phyloP scores from a whole-genome alignment of 1,140 invertebrate genomes.

The Drosophila athabasca region DNA sequence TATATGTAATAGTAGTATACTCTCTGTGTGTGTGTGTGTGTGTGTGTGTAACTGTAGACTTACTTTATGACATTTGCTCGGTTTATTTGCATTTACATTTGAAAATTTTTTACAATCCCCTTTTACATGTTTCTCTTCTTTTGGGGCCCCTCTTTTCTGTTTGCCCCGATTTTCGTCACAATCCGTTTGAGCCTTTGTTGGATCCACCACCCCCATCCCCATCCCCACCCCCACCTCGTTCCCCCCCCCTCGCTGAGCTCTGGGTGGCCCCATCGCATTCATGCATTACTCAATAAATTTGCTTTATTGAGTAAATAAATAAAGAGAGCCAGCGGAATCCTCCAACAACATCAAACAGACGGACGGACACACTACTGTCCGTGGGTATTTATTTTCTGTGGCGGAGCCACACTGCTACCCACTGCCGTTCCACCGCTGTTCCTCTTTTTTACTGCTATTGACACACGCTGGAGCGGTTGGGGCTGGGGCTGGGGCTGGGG shows the following conservation, averaged over 20 bases:
- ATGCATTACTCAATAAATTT: conserved; percentile 78
- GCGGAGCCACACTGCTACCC: not conserved
- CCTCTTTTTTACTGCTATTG: not conserved
- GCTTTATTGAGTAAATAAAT: conserved; percentile 81
- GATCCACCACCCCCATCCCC: not conserved
- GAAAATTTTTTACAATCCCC: conserved; percentile 50
- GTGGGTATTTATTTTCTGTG: conserved; percentile 43
- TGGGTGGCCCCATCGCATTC: conserved; percentile 4
- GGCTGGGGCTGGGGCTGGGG: not conserved
- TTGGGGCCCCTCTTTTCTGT: conserved; percentile 6
- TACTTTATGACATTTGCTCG: conserved; percentile 78
- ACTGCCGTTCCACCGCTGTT: too few relatives aligned
- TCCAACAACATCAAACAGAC: conserved; percentile 53
- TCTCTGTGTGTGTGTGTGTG: too few relatives aligned
- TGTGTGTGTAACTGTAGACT: conserved; percentile 52
- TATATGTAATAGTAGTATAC: conserved; percentile 10
- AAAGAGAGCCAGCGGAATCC: conserved; percentile 49
- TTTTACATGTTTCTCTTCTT: conserved; percentile 21
- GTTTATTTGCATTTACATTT: conserved; percentile 76
- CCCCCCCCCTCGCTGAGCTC: not conserved
- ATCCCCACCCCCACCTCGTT: not conserved
- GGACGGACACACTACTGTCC: conserved; percentile 20
- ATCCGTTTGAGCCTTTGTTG: conserved; percentile 53
- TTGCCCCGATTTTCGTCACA: conserved; percentile 35
- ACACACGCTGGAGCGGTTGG: too few relatives aligned